phyloP scores from a whole-genome alignment of 2,888 invertebrate genomes.

The Bellardia pandia region DNA sequence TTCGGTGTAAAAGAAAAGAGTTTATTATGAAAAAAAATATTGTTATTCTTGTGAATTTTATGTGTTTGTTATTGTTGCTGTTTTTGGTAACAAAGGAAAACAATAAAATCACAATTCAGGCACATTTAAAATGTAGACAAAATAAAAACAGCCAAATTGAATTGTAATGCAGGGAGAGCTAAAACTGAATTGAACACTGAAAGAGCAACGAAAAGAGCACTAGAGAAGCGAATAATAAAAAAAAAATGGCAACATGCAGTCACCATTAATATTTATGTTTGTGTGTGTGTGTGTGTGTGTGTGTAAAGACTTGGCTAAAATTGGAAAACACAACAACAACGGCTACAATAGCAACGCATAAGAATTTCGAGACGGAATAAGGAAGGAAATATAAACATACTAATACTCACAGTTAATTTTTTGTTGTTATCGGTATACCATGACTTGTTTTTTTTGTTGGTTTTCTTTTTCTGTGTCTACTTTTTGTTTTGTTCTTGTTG shows the following conservation, averaged over 20 bases:
- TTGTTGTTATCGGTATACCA: constrained; percentile 49
- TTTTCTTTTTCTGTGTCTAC: constrained; percentile 55
- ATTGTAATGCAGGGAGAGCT: background rate
- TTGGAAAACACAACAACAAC: constrained; percentile 39
- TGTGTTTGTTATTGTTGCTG: constrained; percentile 6
- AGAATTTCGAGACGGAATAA: constrained; percentile 66
- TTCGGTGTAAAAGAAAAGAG: constrained; percentile 4
- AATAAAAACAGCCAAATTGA: no score
- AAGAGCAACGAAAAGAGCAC: background rate
- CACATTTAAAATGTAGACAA: background rate
- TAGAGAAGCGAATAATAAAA: constrained; percentile 15
- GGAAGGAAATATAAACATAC: constrained; percentile 72
- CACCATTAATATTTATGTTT: no score
- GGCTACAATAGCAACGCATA: constrained; percentile 31
- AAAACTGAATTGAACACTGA: background rate
- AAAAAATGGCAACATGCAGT: constrained; percentile 35
- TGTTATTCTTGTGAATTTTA: constrained; percentile 2
- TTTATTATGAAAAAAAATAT: background rate
- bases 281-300: background rate
- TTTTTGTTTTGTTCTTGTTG: constrained; percentile 10
- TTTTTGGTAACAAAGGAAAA: constrained; percentile 38
- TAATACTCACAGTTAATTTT: constrained; percentile 38
- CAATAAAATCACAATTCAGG: background rate
- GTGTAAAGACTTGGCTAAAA: constrained; percentile 12
- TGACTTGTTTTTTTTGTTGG: constrained; percentile 59